phyloP scores from a whole-genome alignment of 2,797 vertebrate genomes.

The Lutjanus campechanus region DNA sequence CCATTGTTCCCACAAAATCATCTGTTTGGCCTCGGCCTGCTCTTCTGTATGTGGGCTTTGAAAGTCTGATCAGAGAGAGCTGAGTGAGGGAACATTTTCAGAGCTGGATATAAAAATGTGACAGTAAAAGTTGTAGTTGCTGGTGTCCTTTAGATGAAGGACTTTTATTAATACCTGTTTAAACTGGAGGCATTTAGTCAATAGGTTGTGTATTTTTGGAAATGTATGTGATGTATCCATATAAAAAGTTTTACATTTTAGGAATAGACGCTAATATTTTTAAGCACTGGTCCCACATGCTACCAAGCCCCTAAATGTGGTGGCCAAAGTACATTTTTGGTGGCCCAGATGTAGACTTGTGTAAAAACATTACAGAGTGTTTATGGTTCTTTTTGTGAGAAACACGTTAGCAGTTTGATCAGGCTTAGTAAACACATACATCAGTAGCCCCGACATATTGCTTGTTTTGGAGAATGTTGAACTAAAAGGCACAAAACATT shows the following conservation, averaged over 20 bases:
- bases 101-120: conserved; percentile 5
- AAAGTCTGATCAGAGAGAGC: conserved; percentile 60
- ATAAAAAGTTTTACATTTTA: background rate
- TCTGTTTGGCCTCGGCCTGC: conserved; percentile 55
- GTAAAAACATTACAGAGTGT: too few species aligned
- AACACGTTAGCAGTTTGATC: too few species aligned
- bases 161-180: background rate
- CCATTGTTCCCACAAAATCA: conserved; percentile 74
- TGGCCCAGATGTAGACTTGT: too few species aligned
- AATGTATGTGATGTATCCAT: background rate
- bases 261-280: too few species aligned
- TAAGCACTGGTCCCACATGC: too few species aligned
- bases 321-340: too few species aligned
- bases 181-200: background rate
- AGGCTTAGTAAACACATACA: too few species aligned
- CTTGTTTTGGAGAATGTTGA: too few species aligned
- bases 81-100: conserved; percentile 33
- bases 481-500: too few species aligned
- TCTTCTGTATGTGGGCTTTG: conserved; percentile 64
- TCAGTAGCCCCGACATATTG: too few species aligned
- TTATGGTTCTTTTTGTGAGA: too few species aligned
- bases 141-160: conserved; percentile 13
- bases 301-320: too few species aligned
- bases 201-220: background rate
- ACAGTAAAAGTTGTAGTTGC: background rate